Evolutionary conservation across 1,140 invertebrate species (phyloP), one percentile per base, ranked within the genome.

Genomic region (Caenorhabditis elegans): DNA sequence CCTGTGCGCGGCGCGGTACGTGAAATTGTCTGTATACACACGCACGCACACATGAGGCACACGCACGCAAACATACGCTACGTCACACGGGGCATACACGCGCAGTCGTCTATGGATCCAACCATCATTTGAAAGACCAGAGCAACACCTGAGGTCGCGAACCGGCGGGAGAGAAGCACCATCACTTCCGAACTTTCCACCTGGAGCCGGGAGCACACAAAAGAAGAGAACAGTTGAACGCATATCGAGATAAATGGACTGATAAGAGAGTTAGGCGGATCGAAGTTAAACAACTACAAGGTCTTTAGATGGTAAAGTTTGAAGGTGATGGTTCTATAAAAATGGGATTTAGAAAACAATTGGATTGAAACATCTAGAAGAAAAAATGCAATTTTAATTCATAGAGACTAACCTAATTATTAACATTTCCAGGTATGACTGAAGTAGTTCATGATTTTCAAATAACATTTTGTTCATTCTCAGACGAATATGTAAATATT

Each of bases 21-120:
- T 70, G 60, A 70, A 70, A 70, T 70, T 70, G 60, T 70, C 60
- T 70, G 60, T 70, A 70, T 70, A 70, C 60, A 70, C 60, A 70
- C 60, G 60, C 60, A 70, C 34, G 60, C 60, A 70, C 60, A 70
- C 60, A 70, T 70, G 60, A 70, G 60, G 60, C 60, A 70, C 60
- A 70, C 60, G 60, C 60, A 70, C 60, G 60, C 60, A 70, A 70
- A 70, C 60, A 70, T 70, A 70, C 60, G 60, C 60, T 70, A 70
- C 60, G 60, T 70, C 60, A 70, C 60, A 70, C 60, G 60, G 55
- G 60, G 60, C 60, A 70, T 39, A 70, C 60, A 70, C 26, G 39
- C 34, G 34, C n/a, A 70, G 26, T 17, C n/a, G n/a, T n/a, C n/a
- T n/a, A n/a, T n/a, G n/a, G 60, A 70, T 70, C 60, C 60, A 70